Conservation (phyloP, 2,113 vertebrate genomes). For the Campylomormyrus numenius region DNA sequence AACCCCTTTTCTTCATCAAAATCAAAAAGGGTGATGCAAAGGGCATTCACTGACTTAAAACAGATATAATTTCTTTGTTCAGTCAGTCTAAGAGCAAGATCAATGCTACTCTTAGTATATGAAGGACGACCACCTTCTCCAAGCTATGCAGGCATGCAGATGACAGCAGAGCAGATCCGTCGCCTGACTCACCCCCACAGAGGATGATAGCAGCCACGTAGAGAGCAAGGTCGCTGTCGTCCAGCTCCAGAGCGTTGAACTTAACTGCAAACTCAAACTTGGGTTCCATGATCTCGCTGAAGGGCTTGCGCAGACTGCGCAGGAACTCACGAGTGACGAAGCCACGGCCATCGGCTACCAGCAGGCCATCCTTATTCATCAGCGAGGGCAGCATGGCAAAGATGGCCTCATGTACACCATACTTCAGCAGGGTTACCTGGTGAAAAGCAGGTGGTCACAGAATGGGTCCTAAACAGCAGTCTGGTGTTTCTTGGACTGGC, state of each 20-base stretch:
- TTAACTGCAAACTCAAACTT: constrained; percentile 98
- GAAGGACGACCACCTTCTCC: not conserved
- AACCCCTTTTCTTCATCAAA: not conserved
- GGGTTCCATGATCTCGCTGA: constrained; percentile 94
- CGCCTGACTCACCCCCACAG: constrained; percentile 78
- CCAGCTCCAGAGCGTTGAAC: constrained; percentile 93
- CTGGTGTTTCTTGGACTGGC: not conserved
- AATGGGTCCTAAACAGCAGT: not conserved
- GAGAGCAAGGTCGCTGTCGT: constrained; percentile 95
- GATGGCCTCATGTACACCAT: constrained; percentile 94
- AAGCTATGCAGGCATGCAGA: not conserved
- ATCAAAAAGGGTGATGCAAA: not conserved
- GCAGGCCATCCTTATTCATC: constrained; percentile 95
- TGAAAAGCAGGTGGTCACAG: not conserved
- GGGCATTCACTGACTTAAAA: not conserved
- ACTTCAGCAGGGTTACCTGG: constrained; percentile 89
- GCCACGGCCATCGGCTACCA: constrained; percentile 90
- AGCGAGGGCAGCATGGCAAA: constrained; percentile 97
- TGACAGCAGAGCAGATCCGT: too few species aligned
- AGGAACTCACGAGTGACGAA: constrained; percentile 96
- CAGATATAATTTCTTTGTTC: not conserved
- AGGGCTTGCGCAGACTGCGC: constrained; percentile 89
- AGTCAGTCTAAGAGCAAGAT: not conserved
- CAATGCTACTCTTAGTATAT: not conserved
- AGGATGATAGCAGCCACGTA: constrained; percentile 97